Evolutionary conservation across 2,797 vertebrate species (phyloP).

Genomic region (Masticophis lateralis): DNA sequence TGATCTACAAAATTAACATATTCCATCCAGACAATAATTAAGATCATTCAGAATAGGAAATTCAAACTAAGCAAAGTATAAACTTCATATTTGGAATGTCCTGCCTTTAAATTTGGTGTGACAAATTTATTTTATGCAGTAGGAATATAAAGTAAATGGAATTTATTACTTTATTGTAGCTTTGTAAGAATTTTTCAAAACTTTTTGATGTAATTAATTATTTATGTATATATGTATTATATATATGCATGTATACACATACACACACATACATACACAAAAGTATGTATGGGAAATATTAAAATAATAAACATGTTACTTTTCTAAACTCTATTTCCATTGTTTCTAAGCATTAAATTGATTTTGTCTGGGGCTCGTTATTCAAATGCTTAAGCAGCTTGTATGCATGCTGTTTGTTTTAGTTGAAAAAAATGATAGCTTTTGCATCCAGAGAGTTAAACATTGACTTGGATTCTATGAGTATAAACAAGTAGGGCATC

Average conservation of each 20-base stretch:
- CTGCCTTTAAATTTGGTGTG: constrained; percentile 13
- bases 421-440: neutral
- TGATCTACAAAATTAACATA: neutral
- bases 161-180: neutral
- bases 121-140: constrained; percentile 3
- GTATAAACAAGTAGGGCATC: neutral
- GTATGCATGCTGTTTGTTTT: neutral
- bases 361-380: neutral
- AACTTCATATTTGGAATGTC: constrained; percentile 16
- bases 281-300: neutral
- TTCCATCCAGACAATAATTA: neutral
- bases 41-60: constrained; percentile 30
- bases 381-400: neutral
- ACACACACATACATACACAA: neutral
- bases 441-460: neutral
- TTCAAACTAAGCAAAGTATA: constrained; percentile 16
- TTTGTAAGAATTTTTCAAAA: neutral
- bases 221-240: neutral
- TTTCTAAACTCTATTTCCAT: neutral
- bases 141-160: neutral
- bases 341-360: neutral
- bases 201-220: neutral
- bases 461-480: neutral
- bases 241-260: neutral
- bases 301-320: neutral